These are phyloP conservation scores for Hipparchia sbordonii DNA, from an alignment of 2,888 invertebrate genomes.

Conservation along the genomic window DNA sequence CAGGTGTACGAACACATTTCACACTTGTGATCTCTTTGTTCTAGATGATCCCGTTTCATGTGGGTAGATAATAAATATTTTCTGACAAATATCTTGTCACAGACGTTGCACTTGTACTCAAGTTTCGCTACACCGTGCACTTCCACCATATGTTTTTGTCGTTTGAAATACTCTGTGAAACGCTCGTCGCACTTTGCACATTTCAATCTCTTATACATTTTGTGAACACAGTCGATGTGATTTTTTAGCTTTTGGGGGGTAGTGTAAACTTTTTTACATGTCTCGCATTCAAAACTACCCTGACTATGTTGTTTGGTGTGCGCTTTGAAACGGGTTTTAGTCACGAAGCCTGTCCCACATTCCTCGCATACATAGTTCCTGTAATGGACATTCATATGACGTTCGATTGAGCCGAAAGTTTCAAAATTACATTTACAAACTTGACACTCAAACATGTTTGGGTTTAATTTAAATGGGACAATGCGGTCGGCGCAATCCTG, in stretches of 20 bases:
- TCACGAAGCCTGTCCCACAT: conserved; percentile 67
- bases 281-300: conserved; percentile 58
- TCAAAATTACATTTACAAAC: conserved; percentile 63
- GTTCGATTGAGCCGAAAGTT: conserved; percentile 67
- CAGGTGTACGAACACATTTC: conserved; percentile 51
- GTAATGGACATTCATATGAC: conserved; percentile 72
- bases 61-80: conserved; percentile 39
- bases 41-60: conserved; percentile 41
- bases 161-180: conserved; percentile 41
- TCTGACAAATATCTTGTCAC: conserved; percentile 42
- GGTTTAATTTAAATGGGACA: conserved; percentile 59
- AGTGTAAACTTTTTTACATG: conserved; percentile 60
- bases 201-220: conserved; percentile 43
- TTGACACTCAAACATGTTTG: conserved; percentile 56
- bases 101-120: conserved; percentile 42
- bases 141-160: conserved; percentile 40
- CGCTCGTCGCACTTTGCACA: conserved; percentile 44
- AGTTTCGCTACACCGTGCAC: conserved; percentile 37
- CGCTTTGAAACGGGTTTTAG: conserved; percentile 62
- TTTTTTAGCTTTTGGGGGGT: conserved; percentile 61
- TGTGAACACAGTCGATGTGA: conserved; percentile 61
- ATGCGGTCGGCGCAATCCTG: conserved; percentile 59
- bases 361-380: conserved; percentile 66
- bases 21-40: conserved; percentile 42
- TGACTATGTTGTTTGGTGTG: conserved; percentile 60